phyloP scores from a whole-genome alignment of 2,797 vertebrate species.

The Sorex maritimensis region DNA sequence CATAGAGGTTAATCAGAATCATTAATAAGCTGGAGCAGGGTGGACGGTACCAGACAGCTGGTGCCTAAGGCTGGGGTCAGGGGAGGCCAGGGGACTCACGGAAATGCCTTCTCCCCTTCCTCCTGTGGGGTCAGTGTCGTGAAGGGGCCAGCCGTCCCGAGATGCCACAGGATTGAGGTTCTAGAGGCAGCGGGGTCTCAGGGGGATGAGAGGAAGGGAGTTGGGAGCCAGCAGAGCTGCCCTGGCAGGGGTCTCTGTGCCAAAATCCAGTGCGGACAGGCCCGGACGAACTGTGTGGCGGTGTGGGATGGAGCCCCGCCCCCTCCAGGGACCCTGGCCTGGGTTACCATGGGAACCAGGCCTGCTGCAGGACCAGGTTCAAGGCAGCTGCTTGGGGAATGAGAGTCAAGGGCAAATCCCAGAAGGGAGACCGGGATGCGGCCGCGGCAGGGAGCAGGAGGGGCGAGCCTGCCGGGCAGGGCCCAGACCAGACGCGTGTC shows the following conservation, averaged over 20 bases:
- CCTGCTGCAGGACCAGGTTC: background rate
- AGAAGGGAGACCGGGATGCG: background rate
- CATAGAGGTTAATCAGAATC: constrained; percentile 81
- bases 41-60: constrained; percentile 56
- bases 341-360: constrained; percentile 37
- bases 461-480: background rate
- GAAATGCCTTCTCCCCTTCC: constrained; percentile 9
- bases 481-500: background rate
- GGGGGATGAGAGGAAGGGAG: background rate
- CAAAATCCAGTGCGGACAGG: too few relatives aligned
- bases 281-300: too few relatives aligned
- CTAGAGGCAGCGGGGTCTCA: background rate
- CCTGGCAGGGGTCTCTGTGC: background rate
- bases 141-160: background rate
- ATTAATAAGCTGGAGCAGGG: constrained; percentile 68
- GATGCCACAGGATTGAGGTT: background rate
- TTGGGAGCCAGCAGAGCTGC: background rate
- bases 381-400: background rate
- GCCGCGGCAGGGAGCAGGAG: background rate
- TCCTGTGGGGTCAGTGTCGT: background rate
- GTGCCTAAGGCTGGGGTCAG: background rate
- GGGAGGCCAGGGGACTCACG: background rate
- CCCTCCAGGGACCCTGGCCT: background rate
- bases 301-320: too few relatives aligned
- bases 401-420: constrained; percentile 37